Percentiles rank a stretch among this genome's conserved stretches.
Conservation (phyloP, 2,888 invertebrate species). For the Polyommatus icarus region DNA sequence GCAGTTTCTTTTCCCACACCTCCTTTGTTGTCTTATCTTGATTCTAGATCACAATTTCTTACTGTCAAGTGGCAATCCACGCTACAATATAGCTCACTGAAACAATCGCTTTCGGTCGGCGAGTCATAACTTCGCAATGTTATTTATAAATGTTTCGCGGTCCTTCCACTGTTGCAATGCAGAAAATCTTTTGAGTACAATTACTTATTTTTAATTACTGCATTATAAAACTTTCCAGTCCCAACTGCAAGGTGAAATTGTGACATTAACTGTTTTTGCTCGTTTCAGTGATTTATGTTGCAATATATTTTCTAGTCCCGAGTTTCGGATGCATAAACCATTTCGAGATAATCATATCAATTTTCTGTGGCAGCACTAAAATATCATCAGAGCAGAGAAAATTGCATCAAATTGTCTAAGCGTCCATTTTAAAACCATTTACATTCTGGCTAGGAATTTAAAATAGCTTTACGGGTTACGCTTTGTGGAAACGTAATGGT, state of each 20-base stretch:
- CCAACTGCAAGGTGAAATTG: background rate
- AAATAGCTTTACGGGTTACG: constrained; percentile 58
- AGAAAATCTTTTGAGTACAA: constrained; percentile 9
- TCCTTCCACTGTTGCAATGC: background rate
- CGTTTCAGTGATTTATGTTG: background rate
- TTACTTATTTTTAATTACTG: constrained; percentile 12
- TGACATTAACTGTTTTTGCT: background rate
- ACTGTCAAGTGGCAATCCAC: constrained; percentile 14
- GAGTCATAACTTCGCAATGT: constrained; percentile 10
- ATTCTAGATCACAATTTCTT: constrained; percentile 21
- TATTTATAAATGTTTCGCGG: constrained; percentile 13
- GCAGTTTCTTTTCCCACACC: constrained; percentile 12
- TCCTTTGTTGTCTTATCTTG: constrained; percentile 7
- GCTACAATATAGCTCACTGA: constrained; percentile 14
- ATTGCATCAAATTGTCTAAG: constrained; percentile 45
- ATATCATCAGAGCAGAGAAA: constrained; percentile 37
- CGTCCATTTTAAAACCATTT: constrained; percentile 48
- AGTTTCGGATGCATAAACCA: constrained; percentile 19
- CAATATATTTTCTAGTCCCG: background rate
- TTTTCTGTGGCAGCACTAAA: constrained; percentile 33
- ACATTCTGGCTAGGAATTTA: constrained; percentile 37
- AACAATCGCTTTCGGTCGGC: constrained; percentile 9
- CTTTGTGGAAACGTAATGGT: constrained; percentile 68
- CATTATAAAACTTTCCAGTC: constrained; percentile 16
- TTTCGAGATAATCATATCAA: constrained; percentile 30